Evolutionary conservation across 2,797 vertebrate species (phyloP).

Genomic region (Gobionotothen gibberifrons): DNA sequence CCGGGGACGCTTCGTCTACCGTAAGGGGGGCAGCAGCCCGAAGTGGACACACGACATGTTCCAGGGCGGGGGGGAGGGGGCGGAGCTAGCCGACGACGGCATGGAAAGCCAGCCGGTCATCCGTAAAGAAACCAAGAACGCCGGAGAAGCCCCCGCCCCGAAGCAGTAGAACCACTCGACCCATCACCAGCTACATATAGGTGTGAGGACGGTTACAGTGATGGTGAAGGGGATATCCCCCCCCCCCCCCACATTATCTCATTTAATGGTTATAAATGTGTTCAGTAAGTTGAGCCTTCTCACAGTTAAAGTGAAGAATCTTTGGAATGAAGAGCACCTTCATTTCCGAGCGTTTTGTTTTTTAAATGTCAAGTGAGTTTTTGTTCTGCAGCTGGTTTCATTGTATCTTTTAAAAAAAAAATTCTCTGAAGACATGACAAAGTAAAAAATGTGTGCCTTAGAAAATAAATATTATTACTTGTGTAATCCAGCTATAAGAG

Average conservation of each 20-base stretch:
- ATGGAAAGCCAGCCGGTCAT: constrained; percentile 77
- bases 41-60: constrained; percentile 94
- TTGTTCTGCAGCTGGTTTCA: constrained; percentile 19
- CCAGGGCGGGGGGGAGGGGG: constrained; percentile 91
- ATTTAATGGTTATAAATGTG: constrained; percentile 33
- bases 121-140: constrained; percentile 87
- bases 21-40: constrained; percentile 81
- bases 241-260: constrained; percentile 11
- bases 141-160: constrained; percentile 72
- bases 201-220: constrained; percentile 4
- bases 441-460: constrained; percentile 80
- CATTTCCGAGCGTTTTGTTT: constrained; percentile 4
- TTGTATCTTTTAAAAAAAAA: constrained; percentile 33
- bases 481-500: constrained; percentile 8
- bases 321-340: constrained; percentile 29
- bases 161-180: constrained; percentile 79
- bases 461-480: constrained; percentile 45
- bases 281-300: constrained; percentile 32
- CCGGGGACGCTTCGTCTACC: constrained; percentile 92
- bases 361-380: constrained; percentile 18
- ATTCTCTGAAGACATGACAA: constrained; percentile 32
- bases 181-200: not conserved
- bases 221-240: not conserved
- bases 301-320: constrained; percentile 23
- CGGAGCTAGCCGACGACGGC: constrained; percentile 88